Evolutionary conservation across 2,888 invertebrate species (phyloP).

Genomic region (Coenonympha glycerion): DNA sequence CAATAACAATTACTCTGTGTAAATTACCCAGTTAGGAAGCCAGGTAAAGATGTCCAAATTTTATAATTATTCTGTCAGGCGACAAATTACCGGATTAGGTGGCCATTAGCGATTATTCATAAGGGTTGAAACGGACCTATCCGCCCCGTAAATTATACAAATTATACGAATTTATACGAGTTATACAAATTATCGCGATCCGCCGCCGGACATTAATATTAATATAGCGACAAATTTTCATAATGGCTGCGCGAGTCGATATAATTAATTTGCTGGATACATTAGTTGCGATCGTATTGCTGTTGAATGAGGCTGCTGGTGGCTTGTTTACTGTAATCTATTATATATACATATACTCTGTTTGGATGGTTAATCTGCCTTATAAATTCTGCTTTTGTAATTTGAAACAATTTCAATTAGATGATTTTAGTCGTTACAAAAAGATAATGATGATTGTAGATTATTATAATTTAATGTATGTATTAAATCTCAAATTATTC

Average conservation of each 20-base stretch:
- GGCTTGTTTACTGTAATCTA: neutral
- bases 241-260: constrained; percentile 22
- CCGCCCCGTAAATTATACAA: constrained; percentile 25
- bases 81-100: constrained; percentile 16
- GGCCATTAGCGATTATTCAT: constrained; percentile 27
- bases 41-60: constrained; percentile 4
- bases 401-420: too few relatives aligned
- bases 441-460: too few relatives aligned
- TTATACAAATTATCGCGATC: constrained; percentile 26
- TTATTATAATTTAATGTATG: too few relatives aligned
- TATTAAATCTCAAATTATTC: too few relatives aligned
- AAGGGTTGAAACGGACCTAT: constrained; percentile 25
- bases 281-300: constrained; percentile 11
- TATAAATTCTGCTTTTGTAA: too few relatives aligned
- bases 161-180: constrained; percentile 27
- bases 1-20: neutral
- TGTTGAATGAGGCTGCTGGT: neutral
- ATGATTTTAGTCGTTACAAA: too few relatives aligned
- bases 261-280: constrained; percentile 24
- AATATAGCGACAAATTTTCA: constrained; percentile 26
- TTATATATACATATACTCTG: neutral
- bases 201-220: constrained; percentile 24
- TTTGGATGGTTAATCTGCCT: too few relatives aligned
- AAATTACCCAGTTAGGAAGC: neutral
- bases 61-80: constrained; percentile 5